These are phyloP conservation scores for Psittacula cyanocephala DNA, from an alignment of 2,113 vertebrate species.

Conservation along the genomic window DNA sequence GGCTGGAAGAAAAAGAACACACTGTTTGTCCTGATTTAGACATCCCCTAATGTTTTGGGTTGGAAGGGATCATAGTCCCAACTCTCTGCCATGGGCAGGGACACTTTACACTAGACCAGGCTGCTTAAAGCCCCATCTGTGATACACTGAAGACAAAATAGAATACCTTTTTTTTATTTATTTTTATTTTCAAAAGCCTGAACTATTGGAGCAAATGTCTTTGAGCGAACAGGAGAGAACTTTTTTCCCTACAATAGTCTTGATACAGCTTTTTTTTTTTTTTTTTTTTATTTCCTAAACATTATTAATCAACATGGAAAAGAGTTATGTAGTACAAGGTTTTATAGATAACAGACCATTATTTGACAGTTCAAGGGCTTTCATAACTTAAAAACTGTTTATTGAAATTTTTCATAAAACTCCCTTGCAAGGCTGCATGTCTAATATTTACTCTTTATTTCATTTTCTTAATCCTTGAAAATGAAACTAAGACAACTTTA, in stretches of 20 bases:
- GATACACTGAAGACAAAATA: not conserved
- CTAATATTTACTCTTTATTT: not conserved
- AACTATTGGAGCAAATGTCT: not conserved
- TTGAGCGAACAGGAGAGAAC: not conserved
- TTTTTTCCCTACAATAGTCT: not conserved
- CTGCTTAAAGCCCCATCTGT: not conserved
- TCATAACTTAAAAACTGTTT: not conserved
- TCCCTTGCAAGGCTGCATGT: not conserved
- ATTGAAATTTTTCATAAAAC: not conserved
- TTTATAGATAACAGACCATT: not conserved
- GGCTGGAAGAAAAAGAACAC: not conserved
- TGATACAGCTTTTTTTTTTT: not conserved
- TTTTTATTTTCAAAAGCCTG: not conserved
- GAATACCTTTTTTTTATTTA: not conserved
- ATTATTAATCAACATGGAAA: not conserved
- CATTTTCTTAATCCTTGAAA: conserved; percentile 28
- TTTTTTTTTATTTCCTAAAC: not conserved
- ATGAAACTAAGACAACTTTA: conserved; percentile 1
- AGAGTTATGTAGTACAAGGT: not conserved
- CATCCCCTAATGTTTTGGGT: not conserved
- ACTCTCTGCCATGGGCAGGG: not conserved
- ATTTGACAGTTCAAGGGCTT: not conserved
- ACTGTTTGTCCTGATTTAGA: not conserved
- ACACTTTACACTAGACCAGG: not conserved
- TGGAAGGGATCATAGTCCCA: not conserved